These are phyloP conservation scores for Alaudala cheleensis DNA, from an alignment of 2,113 vertebrate genomes.

Conservation along the genomic window DNA sequence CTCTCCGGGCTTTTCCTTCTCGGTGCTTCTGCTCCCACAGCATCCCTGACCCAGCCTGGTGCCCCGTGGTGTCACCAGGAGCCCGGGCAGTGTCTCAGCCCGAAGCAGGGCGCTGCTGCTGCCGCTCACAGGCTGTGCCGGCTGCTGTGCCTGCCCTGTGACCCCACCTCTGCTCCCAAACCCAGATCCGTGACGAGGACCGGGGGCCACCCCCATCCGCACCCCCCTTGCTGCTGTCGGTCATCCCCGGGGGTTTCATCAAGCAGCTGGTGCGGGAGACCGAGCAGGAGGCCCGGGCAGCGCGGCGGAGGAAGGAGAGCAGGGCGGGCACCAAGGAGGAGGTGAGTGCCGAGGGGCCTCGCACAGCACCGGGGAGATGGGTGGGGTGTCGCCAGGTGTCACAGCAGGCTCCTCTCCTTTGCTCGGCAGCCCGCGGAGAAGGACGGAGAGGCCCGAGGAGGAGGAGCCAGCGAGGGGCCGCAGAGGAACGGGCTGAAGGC, in stretches of 20 bases:
- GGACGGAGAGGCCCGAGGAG: constrained; percentile 72
- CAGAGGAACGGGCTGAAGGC: constrained; percentile 49
- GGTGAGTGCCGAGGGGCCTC: background rate
- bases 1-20: background rate
- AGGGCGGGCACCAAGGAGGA: constrained; percentile 28
- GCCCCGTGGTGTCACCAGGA: accelerated
- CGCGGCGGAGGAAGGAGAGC: constrained; percentile 76
- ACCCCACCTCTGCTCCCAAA: background rate
- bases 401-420: background rate
- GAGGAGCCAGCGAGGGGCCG: constrained; percentile 36
- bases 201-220: constrained; percentile 68
- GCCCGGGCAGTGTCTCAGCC: background rate
- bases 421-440: constrained; percentile 63
- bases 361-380: accelerated
- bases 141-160: background rate
- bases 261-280: constrained; percentile 92
- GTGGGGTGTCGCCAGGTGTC: background rate
- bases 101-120: accelerated
- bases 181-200: constrained; percentile 94
- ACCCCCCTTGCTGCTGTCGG: constrained; percentile 80
- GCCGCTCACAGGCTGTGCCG: background rate
- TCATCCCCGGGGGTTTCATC: constrained; percentile 91
- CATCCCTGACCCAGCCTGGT: background rate
- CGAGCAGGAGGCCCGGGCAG: constrained; percentile 84
- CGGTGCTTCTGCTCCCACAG: background rate